Percentiles rank a stretch among this genome's conserved stretches.
Conservation (phyloP, 2,888 invertebrate species). For the Steinernema carpocapsae region DNA sequence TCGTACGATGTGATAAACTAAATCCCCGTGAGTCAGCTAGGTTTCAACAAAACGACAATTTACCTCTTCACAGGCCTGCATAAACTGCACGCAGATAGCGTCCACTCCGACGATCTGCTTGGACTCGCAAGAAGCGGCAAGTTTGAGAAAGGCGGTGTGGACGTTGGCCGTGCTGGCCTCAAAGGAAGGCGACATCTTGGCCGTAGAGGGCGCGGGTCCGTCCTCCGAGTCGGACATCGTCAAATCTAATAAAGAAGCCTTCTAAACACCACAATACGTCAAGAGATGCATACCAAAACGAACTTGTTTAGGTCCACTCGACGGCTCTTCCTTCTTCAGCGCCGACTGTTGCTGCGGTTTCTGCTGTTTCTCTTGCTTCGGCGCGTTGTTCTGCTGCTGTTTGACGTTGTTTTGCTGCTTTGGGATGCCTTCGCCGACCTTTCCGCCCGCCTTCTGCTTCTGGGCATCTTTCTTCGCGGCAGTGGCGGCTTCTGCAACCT, state of each 20-base stretch:
- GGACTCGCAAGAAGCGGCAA: conserved; percentile 49
- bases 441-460: conserved; percentile 1
- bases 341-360: conserved; percentile 1
- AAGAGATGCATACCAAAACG: not conserved
- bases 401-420: conserved; percentile 2
- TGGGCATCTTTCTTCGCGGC: conserved; percentile 26
- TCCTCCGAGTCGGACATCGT: conserved; percentile 5
- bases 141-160: conserved; percentile 52
- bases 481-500: not conserved
- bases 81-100: conserved; percentile 55
- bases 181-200: conserved; percentile 28
- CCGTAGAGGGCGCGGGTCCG: not conserved
- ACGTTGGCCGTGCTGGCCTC: conserved; percentile 41
- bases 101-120: conserved; percentile 51
- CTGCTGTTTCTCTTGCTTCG: conserved; percentile 17
- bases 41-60: not conserved
- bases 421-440: not conserved
- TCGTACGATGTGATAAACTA: conserved; percentile 34
- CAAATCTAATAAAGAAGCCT: conserved; percentile 9
- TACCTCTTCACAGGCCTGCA: conserved; percentile 37
- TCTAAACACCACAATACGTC: not conserved
- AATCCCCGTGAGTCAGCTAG: conserved; percentile 6
- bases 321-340: conserved; percentile 19
- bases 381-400: not conserved
- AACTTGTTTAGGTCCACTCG: conserved; percentile 17